Evolutionary conservation across 2,888 invertebrate genomes (phyloP).

Genomic region (Platycnemis pennipes): DNA sequence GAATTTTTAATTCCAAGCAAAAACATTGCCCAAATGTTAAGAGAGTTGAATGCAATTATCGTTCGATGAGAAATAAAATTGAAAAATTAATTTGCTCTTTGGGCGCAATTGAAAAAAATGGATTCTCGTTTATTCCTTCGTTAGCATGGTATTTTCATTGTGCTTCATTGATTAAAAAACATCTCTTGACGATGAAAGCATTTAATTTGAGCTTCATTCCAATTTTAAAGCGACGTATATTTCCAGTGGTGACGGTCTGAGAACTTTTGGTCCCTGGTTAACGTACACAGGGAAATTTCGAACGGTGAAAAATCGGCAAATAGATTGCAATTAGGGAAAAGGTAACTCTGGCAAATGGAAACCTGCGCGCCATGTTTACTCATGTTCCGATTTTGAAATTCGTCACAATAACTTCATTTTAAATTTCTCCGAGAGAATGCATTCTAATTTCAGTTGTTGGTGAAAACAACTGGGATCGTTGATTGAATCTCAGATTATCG

Average conservation of each 20-base stretch:
- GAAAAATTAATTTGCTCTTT: constrained; percentile 50
- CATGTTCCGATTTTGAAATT: constrained; percentile 4
- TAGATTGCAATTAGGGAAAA: background rate
- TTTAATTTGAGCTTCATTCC: constrained; percentile 32
- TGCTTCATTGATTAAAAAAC: constrained; percentile 36
- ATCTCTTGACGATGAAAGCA: constrained; percentile 1
- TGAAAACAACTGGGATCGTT: background rate
- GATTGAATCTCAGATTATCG: background rate
- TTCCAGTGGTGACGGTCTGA: background rate
- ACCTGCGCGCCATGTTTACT: background rate
- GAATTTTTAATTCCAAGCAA: constrained; percentile 49
- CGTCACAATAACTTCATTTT: background rate
- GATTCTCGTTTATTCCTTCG: constrained; percentile 47
- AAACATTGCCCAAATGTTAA: constrained; percentile 58
- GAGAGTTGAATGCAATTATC: constrained; percentile 49
- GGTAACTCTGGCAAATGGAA: background rate
- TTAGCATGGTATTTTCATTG: constrained; percentile 14
- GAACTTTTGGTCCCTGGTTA: constrained; percentile 25
- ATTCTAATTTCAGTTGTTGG: background rate
- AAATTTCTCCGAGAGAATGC: background rate
- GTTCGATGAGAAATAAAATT: constrained; percentile 61
- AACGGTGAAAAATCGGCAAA: constrained; percentile 18
- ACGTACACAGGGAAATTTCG: background rate
- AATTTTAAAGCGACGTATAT: constrained; percentile 20
- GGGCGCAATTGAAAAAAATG: constrained; percentile 18